phyloP scores from a whole-genome alignment of 2,888 invertebrate species.

The Cylindroiulus punctatus region DNA sequence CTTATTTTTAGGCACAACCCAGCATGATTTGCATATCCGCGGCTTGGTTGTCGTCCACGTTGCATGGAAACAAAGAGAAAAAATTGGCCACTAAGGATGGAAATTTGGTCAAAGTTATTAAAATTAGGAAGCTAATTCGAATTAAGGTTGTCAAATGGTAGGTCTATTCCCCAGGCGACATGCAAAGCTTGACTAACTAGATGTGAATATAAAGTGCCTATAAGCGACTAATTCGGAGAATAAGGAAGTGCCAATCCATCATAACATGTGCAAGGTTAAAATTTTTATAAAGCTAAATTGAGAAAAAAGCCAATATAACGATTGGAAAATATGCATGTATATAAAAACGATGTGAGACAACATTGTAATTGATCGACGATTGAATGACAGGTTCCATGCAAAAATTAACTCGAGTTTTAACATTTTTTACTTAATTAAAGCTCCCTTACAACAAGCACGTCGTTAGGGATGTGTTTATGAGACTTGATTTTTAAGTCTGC shows the following conservation, averaged over 20 bases:
- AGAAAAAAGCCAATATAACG: too few relatives aligned
- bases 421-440: too few relatives aligned
- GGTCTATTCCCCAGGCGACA: background rate
- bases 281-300: background rate
- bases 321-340: too few relatives aligned
- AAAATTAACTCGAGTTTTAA: too few relatives aligned
- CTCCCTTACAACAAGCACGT: too few relatives aligned
- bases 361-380: too few relatives aligned
- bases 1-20: background rate
- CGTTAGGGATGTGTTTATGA: too few relatives aligned
- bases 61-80: background rate
- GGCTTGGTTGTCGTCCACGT: background rate
- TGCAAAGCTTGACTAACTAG: background rate
- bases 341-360: too few relatives aligned
- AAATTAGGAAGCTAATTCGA: background rate
- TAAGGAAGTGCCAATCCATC: background rate
- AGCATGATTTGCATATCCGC: slow-evolving; percentile 27
- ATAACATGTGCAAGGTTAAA: background rate
- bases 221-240: background rate
- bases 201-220: background rate
- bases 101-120: background rate
- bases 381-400: too few relatives aligned
- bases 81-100: background rate
- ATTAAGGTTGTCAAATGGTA: background rate
- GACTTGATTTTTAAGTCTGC: too few relatives aligned